Evolutionary conservation across 2,113 vertebrate species (phyloP).

Genomic region (Potamarius usumacintae): DNA sequence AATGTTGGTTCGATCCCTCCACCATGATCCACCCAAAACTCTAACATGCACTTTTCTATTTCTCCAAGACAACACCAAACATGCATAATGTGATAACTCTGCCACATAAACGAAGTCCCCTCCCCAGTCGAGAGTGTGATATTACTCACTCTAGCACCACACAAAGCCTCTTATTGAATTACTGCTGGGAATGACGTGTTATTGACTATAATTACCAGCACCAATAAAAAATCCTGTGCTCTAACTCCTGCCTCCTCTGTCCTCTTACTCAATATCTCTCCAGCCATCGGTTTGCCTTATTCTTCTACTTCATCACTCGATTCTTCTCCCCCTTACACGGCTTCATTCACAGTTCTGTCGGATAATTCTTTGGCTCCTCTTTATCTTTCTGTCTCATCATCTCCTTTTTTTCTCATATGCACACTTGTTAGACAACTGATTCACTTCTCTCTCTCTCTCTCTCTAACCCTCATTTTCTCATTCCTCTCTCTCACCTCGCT

Average conservation of each 20-base stretch:
- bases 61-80: constrained; percentile 53
- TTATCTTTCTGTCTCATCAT: constrained; percentile 27
- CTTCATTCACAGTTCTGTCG: constrained; percentile 33
- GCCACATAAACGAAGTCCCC: constrained; percentile 65
- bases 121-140: constrained; percentile 65
- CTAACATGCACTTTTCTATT: constrained; percentile 58
- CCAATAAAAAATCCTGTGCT: constrained; percentile 68
- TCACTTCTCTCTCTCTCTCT: not conserved
- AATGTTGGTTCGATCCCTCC: not conserved
- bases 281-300: constrained; percentile 22
- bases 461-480: not conserved
- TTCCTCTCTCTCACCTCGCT: not conserved
- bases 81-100: constrained; percentile 56
- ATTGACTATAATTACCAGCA: constrained; percentile 72
- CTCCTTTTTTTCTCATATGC: not conserved
- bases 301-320: constrained; percentile 44
- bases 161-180: constrained; percentile 65
- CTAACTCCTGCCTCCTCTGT: constrained; percentile 48
- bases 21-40: not conserved
- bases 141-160: constrained; percentile 58
- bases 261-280: constrained; percentile 31
- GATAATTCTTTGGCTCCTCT: constrained; percentile 32
- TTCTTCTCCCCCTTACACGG: constrained; percentile 62
- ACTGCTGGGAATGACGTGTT: constrained; percentile 68
- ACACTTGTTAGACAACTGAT: not conserved